Percentiles rank a stretch among this genome's conserved stretches.
Evolutionary conservation across 2,113 vertebrate genomes (phyloP).

Genomic region (Polypterus senegalus): DNA sequence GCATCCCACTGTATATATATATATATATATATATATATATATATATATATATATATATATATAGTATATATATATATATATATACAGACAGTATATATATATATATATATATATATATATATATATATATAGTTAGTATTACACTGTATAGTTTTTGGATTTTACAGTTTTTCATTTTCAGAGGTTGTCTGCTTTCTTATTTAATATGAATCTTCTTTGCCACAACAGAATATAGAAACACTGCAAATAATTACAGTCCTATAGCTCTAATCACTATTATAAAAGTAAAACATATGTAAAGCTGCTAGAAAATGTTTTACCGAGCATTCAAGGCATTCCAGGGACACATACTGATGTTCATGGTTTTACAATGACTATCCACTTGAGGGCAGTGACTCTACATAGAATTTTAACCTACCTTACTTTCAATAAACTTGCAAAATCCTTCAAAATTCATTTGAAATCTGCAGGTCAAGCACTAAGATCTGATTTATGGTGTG

Average conservation of each 20-base stretch:
- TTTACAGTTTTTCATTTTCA: too few species aligned
- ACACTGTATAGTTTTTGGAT: too few species aligned
- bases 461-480: neutral
- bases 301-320: neutral
- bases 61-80: too few species aligned
- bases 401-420: neutral
- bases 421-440: too few species aligned
- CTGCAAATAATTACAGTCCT: neutral
- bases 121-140: too few species aligned
- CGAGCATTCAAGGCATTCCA: neutral
- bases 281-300: neutral
- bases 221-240: neutral
- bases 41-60: too few species aligned
- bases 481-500: neutral
- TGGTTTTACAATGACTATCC: neutral
- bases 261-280: neutral
- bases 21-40: too few species aligned
- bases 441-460: neutral
- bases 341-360: neutral
- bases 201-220: neutral
- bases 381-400: neutral
- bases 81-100: too few species aligned
- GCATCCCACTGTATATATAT: too few species aligned
- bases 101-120: too few species aligned
- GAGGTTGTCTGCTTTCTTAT: neutral